phyloP scores from a whole-genome alignment of 2,113 vertebrate species.

The Acanthisitta chloris region DNA sequence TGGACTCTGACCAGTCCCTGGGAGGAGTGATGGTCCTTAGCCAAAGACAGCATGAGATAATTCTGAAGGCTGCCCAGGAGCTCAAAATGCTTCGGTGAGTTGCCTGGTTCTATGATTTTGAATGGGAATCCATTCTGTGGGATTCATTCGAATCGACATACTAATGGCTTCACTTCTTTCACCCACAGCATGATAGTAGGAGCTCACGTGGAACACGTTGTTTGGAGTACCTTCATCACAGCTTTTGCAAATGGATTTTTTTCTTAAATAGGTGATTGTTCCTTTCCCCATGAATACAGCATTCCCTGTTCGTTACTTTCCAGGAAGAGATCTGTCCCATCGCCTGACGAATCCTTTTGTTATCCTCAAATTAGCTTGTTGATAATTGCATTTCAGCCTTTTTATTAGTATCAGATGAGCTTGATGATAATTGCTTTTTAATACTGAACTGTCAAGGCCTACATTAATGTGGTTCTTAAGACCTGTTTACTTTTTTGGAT shows the following conservation, averaged over 20 bases:
- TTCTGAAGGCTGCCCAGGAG: constrained; percentile 98
- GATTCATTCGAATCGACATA: neutral
- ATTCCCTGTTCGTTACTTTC: neutral
- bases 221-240: neutral
- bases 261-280: neutral
- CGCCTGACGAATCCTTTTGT: neutral
- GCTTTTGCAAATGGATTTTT: neutral
- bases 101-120: neutral
- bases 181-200: neutral
- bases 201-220: neutral
- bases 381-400: neutral
- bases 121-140: neutral
- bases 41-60: constrained; percentile 97
- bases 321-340: neutral
- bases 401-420: neutral
- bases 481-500: neutral
- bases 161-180: neutral
- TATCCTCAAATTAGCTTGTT: neutral
- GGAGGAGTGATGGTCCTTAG: constrained; percentile 92
- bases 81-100: constrained; percentile 96
- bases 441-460: neutral
- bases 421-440: neutral
- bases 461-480: neutral
- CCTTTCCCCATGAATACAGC: neutral
- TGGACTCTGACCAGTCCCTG: constrained; percentile 74